phyloP scores from a whole-genome alignment of 1,140 invertebrate genomes.

The Camponotus vicinus region DNA sequence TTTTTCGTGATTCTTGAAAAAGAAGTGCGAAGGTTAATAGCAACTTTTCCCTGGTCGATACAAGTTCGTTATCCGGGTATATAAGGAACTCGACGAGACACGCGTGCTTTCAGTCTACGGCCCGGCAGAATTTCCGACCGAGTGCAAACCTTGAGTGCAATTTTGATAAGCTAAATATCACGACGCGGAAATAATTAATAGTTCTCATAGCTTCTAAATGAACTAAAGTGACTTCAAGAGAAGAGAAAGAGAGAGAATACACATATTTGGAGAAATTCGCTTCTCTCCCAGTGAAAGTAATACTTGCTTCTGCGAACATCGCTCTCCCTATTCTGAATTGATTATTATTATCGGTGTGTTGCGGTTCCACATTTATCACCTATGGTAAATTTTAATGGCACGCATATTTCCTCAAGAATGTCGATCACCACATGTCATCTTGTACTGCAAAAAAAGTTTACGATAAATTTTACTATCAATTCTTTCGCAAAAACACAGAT shows the following conservation, averaged over 20 bases:
- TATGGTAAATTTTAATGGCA: not conserved
- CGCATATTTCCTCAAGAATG: not conserved
- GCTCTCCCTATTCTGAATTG: not conserved
- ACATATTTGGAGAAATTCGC: conserved; percentile 22
- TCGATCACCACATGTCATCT: not conserved
- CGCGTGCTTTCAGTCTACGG: conserved; percentile 63
- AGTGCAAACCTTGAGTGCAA: conserved; percentile 10
- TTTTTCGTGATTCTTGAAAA: conserved; percentile 42
- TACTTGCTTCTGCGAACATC: not conserved
- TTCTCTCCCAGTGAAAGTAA: conserved; percentile 40
- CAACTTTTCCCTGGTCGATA: conserved; percentile 63
- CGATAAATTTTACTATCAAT: conserved; percentile 13
- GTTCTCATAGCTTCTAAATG: not conserved
- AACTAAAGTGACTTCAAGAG: not conserved
- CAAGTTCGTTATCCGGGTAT: conserved; percentile 58
- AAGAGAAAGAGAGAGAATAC: not conserved
- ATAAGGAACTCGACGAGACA: conserved; percentile 51
- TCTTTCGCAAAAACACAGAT: not conserved
- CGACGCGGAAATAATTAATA: not conserved
- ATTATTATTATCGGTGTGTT: not conserved
- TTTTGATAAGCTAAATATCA: not conserved
- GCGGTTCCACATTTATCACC: not conserved
- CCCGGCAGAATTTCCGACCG: conserved; percentile 28
- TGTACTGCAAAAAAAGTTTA: not conserved
- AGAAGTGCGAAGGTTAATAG: conserved; percentile 69